phyloP scores from a whole-genome alignment of 1,140 invertebrate species.

The Drosophila kepulauana region DNA sequence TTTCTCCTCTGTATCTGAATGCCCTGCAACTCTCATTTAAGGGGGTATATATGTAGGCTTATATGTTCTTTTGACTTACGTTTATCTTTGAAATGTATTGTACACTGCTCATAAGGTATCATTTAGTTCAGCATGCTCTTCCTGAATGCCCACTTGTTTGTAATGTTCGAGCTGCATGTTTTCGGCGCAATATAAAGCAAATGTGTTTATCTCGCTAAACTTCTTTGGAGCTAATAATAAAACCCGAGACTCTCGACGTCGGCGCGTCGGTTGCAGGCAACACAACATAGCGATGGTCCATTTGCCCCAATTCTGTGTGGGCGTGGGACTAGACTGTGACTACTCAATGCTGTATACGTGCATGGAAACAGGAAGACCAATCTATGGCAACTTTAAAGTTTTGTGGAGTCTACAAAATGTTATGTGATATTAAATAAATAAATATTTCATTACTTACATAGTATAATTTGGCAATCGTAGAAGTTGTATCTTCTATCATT shows the following conservation, averaged over 20 bases:
- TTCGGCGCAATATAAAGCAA: slow-evolving; percentile 66
- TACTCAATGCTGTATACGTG: slow-evolving; percentile 19
- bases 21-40: background rate
- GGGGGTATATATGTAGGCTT: background rate
- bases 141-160: slow-evolving; percentile 24
- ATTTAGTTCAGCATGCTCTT: background rate
- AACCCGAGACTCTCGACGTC: slow-evolving; percentile 42
- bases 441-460: too few species aligned
- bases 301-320: slow-evolving; percentile 69
- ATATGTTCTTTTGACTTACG: background rate
- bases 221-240: slow-evolving; percentile 80
- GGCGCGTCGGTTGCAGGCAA: slow-evolving; percentile 42
- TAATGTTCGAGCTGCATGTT: slow-evolving; percentile 37
- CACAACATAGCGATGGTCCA: slow-evolving; percentile 71
- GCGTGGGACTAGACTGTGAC: background rate
- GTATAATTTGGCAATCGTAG: too few species aligned
- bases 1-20: slow-evolving; percentile 44
- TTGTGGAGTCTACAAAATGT: background rate
- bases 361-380: slow-evolving; percentile 21
- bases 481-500: background rate
- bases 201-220: slow-evolving; percentile 74
- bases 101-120: background rate
- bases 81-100: background rate
- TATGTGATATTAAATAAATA: background rate
- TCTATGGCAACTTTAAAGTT: background rate